These are phyloP conservation scores for Sanderia malayensis DNA, from an alignment of 30 jellyfish, hydroid and myxozoan genomes.

Conservation along the genomic window DNA sequence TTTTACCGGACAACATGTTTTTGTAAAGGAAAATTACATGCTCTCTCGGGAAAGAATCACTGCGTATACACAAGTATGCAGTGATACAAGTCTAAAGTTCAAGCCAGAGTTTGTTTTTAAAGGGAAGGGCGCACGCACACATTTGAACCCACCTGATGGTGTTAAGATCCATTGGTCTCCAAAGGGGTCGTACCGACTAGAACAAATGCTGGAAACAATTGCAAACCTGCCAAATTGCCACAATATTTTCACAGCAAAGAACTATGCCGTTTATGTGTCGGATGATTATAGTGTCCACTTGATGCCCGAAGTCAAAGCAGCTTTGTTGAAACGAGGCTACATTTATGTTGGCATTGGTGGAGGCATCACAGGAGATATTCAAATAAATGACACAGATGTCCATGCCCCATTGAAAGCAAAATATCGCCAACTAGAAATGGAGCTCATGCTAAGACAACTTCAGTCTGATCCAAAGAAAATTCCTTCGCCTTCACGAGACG, in stretches of 20 bases:
- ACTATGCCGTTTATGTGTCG: slow-evolving; percentile 49
- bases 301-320: slow-evolving; percentile 63
- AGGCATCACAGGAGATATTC: slow-evolving; percentile 66
- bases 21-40: slow-evolving; percentile 53
- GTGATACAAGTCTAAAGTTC: slow-evolving; percentile 4
- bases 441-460: slow-evolving; percentile 29
- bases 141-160: slow-evolving; percentile 6
- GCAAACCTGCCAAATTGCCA: slow-evolving; percentile 40
- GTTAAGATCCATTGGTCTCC: slow-evolving; percentile 64
- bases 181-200: slow-evolving; percentile 62
- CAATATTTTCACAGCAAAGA: slow-evolving; percentile 49
- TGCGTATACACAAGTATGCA: slow-evolving; percentile 37
- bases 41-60: slow-evolving; percentile 64
- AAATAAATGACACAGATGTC: slow-evolving; percentile 46
- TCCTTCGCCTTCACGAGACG: slow-evolving; percentile 66
- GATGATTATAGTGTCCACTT: slow-evolving; percentile 65
- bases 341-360: slow-evolving; percentile 71
- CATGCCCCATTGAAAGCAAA: slow-evolving; percentile 29
- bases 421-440: slow-evolving; percentile 53
- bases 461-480: slow-evolving; percentile 25
- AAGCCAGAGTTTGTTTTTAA: slow-evolving; percentile 55
- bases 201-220: slow-evolving; percentile 55
- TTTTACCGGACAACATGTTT: slow-evolving; percentile 39
- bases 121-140: slow-evolving; percentile 52
- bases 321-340: slow-evolving; percentile 55